Base-by-base conservation (phyloP, 2,797 vertebrate species). In the Ptychadena robeensis region DNA sequence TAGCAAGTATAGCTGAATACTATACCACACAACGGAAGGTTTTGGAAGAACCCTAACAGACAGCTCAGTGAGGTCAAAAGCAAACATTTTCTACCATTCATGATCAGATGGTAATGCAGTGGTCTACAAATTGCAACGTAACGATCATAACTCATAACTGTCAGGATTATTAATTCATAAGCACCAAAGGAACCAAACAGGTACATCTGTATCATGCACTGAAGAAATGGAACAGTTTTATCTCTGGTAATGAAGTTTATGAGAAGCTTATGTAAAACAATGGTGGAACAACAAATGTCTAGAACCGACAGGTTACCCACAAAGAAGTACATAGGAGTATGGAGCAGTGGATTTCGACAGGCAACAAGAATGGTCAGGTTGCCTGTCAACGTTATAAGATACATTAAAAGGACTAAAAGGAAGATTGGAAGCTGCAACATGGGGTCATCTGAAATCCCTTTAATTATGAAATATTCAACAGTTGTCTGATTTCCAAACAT, bases 121-220 rank as follows among this genome's bases (percentile, higher is more conserved):
- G 72, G 72, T 0, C 35, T 61, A 35, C 72, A 61, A 9, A 74
- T 61, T 12, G 72, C 72, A 14, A 59, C n/a, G 31, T 64, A 76
- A 9, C 73, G 73, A 35, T 76, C 73, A 30, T 64, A 76, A 35
- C 73, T 76, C 73, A 76, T 76, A 11, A 35, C 34, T 38, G 73
- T 30, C 34, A 76, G 22, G 0, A 76, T n/a, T 1, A 63, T 30
- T 9, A 76, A 32, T 34, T 30, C 57, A 38, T 64, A 12, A 38
- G 32, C 25, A 2, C 25, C n/a, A 18, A 38, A 65, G n/a, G n/a
- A 64, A 15, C 32, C 35, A 65, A 76, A 76, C 15, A 76, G 1
- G 18, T 37, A 76, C 73, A 76, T 64, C 40, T 76, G 73, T 38
- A 25, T 15, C 73, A 76, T 65, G 14, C 73, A 76, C 11, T n/a